Conservation (phyloP, 2,113 vertebrate species). For the Hippocampus barbouri region DNA sequence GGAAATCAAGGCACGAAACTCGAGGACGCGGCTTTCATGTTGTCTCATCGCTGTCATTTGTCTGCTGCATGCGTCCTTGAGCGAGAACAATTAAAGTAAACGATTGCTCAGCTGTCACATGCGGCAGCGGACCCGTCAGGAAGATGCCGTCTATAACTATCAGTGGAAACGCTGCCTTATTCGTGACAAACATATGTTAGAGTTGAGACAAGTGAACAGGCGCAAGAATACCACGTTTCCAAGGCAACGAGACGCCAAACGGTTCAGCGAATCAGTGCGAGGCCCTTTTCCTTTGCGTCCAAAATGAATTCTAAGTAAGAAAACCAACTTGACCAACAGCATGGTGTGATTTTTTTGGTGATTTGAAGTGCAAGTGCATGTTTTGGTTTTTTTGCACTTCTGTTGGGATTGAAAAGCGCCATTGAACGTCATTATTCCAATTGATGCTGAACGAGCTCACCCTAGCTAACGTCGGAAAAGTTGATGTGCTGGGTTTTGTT, state of each 20-base stretch:
- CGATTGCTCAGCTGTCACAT: neutral
- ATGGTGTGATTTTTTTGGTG: neutral
- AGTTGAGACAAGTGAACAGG: neutral
- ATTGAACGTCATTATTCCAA: neutral
- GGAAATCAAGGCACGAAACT: neutral
- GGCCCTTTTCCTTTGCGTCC: neutral
- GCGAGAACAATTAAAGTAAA: neutral
- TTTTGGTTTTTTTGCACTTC: neutral
- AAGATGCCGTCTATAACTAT: neutral
- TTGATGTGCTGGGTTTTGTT: constrained; percentile 31
- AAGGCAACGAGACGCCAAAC: constrained; percentile 41
- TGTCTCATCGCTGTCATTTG: neutral
- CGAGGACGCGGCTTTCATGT: neutral
- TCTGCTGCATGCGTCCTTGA: constrained; percentile 1
- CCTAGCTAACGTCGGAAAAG: neutral
- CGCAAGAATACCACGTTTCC: constrained; percentile 25
- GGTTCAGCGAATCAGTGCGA: neutral
- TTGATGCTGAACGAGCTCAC: neutral
- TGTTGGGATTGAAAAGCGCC: neutral
- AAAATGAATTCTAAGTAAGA: constrained; percentile 53
- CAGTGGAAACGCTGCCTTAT: neutral
- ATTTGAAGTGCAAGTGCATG: neutral
- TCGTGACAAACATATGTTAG: neutral
- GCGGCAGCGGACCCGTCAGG: neutral
- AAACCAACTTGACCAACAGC: neutral